Percentiles rank a stretch among this genome's conserved stretches.
phyloP scores from a whole-genome alignment of 2,797 vertebrate species.

The Margarornis squamiger region DNA sequence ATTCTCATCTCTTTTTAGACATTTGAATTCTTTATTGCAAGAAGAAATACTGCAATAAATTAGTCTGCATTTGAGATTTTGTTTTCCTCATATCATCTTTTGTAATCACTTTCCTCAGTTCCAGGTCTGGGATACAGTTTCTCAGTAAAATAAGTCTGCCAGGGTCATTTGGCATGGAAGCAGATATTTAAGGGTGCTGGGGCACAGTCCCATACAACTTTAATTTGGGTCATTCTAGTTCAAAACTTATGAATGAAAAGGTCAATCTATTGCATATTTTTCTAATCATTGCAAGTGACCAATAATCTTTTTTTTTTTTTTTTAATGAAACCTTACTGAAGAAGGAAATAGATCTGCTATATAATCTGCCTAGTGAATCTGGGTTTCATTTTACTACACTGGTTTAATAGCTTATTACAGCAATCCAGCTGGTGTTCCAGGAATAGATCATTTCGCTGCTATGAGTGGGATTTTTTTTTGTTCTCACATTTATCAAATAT shows the following conservation, averaged over 20 bases:
- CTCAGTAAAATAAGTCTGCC: background rate
- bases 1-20: background rate
- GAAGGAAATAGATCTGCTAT: background rate
- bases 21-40: background rate
- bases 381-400: constrained; percentile 49
- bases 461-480: constrained; percentile 23
- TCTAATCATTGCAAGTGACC: background rate
- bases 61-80: background rate
- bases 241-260: background rate
- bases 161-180: background rate
- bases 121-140: background rate
- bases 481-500: constrained; percentile 45
- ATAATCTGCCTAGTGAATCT: background rate
- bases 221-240: background rate
- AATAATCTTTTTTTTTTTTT: background rate
- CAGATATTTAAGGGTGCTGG: background rate
- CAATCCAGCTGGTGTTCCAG: constrained; percentile 56
- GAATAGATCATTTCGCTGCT: constrained; percentile 53
- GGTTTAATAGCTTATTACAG: constrained; percentile 35
- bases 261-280: background rate
- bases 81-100: background rate
- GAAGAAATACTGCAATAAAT: background rate
- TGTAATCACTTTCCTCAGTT: background rate
- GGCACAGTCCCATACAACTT: background rate
- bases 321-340: background rate